Conservation (phyloP, 2,113 vertebrate genomes). For the Leptobrachium leishanense region DNA sequence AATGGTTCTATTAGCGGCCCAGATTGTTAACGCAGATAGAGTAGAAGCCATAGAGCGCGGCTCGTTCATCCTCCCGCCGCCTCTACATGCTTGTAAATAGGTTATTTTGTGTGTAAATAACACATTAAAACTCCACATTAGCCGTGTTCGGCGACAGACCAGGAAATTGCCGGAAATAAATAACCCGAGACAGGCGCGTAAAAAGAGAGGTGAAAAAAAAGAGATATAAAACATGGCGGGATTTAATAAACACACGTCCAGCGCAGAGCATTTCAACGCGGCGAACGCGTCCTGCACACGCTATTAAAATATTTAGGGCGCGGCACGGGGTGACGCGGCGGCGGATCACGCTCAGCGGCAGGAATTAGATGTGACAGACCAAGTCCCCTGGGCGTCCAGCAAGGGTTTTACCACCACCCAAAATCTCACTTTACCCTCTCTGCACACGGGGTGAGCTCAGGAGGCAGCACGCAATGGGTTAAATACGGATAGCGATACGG, state of each 20-base stretch:
- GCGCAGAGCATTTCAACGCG: conserved; percentile 84
- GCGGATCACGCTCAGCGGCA: conserved; percentile 79
- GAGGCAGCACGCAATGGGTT: too few species aligned
- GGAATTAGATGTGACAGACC: conserved; percentile 74
- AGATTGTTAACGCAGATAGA: conserved; percentile 97
- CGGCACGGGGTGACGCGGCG: conserved; percentile 75
- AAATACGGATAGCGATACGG: too few species aligned
- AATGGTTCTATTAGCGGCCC: conserved; percentile 99
- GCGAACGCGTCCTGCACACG: conserved; percentile 82
- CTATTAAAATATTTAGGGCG: conserved; percentile 76
- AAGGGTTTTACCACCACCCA: too few species aligned
- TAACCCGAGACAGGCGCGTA: conserved; percentile 88
- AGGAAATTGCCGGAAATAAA: conserved; percentile 95
- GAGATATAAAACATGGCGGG: conserved; percentile 18
- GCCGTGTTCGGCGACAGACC: conserved; percentile 83
- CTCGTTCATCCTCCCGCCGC: conserved; percentile 84
- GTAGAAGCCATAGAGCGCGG: conserved; percentile 79
- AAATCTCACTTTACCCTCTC: too few species aligned
- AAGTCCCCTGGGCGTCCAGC: too few species aligned
- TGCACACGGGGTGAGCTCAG: too few species aligned
- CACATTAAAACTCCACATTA: conserved; percentile 98
- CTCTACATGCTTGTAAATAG: conserved; percentile 85
- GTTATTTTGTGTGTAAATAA: conserved; percentile 98
- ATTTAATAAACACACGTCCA: conserved; percentile 74
- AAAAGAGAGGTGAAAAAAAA: conserved; percentile 62